phyloP scores from a whole-genome alignment of 2,113 vertebrate species.

The Triplophysa rosa region DNA sequence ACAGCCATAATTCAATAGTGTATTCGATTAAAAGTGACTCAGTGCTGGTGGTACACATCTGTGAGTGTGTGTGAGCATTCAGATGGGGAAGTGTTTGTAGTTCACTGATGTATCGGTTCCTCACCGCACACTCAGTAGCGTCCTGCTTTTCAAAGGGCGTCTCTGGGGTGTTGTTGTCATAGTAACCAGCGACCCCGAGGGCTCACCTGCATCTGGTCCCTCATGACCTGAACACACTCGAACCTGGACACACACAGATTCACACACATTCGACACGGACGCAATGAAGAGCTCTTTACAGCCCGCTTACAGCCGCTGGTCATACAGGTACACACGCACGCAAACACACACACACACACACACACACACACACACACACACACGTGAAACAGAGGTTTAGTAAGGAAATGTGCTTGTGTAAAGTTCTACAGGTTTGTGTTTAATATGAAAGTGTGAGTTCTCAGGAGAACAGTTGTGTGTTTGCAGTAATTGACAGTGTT shows the following conservation, averaged over 20 bases:
- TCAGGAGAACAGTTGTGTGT: neutral
- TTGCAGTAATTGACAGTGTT: neutral
- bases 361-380: too few species aligned
- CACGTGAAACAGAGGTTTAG: neutral
- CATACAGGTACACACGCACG: slow-evolving; percentile 70
- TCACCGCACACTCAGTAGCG: neutral
- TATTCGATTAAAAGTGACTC: neutral
- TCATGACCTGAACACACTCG: slow-evolving; percentile 20
- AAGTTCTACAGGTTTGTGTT: neutral
- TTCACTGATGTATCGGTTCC: neutral
- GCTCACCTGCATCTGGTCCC: neutral
- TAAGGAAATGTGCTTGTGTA: neutral
- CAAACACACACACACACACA: neutral
- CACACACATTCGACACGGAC: slow-evolving; percentile 65
- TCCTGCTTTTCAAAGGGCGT: slow-evolving; percentile 34
- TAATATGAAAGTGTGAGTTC: neutral
- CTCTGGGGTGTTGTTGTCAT: slow-evolving; percentile 46
- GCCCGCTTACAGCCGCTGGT: slow-evolving; percentile 75
- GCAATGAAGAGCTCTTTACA: slow-evolving; percentile 64
- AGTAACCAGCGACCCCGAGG: slow-evolving; percentile 33
- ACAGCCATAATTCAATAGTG: too few species aligned
- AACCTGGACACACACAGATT: neutral
- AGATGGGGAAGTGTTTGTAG: neutral
- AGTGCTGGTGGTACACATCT: neutral
- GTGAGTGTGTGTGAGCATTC: neutral